Percentiles rank a stretch among this genome's conserved stretches.
Conservation (phyloP, 2,797 vertebrate genomes). For the Clarias fuscus region DNA sequence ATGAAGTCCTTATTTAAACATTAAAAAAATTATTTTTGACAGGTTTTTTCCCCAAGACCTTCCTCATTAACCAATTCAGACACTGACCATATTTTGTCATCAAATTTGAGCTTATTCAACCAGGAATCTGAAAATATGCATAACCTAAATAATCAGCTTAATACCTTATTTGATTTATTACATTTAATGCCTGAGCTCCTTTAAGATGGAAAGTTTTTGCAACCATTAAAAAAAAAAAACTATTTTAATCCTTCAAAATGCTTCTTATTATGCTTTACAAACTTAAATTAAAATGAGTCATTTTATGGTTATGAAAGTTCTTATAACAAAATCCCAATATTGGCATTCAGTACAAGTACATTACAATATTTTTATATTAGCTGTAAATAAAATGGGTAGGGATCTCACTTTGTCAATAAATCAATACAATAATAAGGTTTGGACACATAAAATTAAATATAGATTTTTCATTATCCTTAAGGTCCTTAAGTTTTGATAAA, state of each 20-base stretch:
- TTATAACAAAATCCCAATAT: background rate
- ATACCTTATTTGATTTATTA: too few relatives aligned
- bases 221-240: background rate
- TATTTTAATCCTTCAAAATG: background rate
- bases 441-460: background rate
- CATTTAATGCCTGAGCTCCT: background rate
- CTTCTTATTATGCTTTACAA: background rate
- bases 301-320: background rate
- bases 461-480: background rate
- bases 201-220: background rate
- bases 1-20: too few relatives aligned
- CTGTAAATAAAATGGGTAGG: background rate
- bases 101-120: too few relatives aligned
- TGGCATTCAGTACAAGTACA: background rate
- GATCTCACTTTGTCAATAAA: background rate
- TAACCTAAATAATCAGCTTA: too few relatives aligned
- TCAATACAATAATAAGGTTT: background rate
- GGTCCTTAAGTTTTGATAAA: background rate
- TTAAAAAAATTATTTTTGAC: too few relatives aligned
- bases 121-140: too few relatives aligned
- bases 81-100: too few relatives aligned
- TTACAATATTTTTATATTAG: constrained; percentile 1
- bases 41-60: too few relatives aligned
- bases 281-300: background rate
- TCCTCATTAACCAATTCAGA: too few relatives aligned